Evolutionary conservation across 1,140 invertebrate species (phyloP).

Genomic region (Armadillidium nasatum): DNA sequence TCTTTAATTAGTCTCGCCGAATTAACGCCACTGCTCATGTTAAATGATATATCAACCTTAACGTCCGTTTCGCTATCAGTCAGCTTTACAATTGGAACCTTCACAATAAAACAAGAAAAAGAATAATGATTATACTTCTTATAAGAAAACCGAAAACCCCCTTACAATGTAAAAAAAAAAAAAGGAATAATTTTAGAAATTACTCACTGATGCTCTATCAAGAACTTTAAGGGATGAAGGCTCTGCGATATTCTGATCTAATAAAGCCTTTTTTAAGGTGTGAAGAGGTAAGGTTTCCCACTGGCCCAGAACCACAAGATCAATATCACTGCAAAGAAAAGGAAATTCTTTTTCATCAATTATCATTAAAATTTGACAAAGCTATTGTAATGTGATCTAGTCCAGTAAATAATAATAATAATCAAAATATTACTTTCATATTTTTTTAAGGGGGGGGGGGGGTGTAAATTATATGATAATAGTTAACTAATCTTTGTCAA

Average conservation of each 20-base stretch:
- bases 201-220: slow-evolving; percentile 84
- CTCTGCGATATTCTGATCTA: slow-evolving; percentile 81
- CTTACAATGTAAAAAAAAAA: slow-evolving; percentile 4
- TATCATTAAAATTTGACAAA: too few species aligned
- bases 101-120: slow-evolving; percentile 18
- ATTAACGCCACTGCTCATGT: slow-evolving; percentile 91
- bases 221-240: slow-evolving; percentile 86
- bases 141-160: too few species aligned
- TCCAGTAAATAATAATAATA: too few species aligned
- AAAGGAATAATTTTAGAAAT: neutral
- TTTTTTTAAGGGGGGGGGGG: too few species aligned
- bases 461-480: too few species aligned
- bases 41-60: slow-evolving; percentile 95
- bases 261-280: slow-evolving; percentile 81
- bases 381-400: too few species aligned
- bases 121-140: slow-evolving; percentile 25
- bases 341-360: too few species aligned
- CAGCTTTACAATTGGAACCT: slow-evolving; percentile 93
- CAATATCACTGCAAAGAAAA: slow-evolving; percentile 78
- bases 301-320: slow-evolving; percentile 91
- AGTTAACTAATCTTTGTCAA: too few species aligned
- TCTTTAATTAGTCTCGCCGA: slow-evolving; percentile 91
- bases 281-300: slow-evolving; percentile 87
- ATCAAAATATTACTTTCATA: too few species aligned
- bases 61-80: slow-evolving; percentile 92